Percentiles rank a stretch among this genome's conserved stretches.
phyloP scores from a whole-genome alignment of 2,113 vertebrate species.

The Camelus bactrianus region DNA sequence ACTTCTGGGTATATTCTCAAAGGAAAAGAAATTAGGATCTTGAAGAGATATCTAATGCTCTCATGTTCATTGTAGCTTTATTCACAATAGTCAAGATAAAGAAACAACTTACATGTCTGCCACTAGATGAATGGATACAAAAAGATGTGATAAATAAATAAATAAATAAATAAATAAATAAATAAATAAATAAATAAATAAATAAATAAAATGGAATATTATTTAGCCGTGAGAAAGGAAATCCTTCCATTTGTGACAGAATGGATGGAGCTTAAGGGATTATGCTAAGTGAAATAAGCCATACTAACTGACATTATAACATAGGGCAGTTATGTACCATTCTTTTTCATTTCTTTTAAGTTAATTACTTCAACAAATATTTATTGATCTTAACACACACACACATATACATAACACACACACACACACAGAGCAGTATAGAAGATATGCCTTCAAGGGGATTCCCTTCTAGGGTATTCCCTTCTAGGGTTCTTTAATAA shows the following conservation, averaged over 20 bases:
- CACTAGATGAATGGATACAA: not conserved
- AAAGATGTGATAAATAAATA: not conserved
- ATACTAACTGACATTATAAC: not conserved
- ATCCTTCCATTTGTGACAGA: not conserved
- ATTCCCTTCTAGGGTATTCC: not conserved
- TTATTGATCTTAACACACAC: not conserved
- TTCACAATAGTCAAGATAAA: not conserved
- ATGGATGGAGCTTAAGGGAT: not conserved
- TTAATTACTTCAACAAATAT: not conserved
- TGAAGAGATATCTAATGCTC: not conserved
- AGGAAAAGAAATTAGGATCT: not conserved
- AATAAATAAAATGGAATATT: not conserved
- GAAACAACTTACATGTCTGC: not conserved
- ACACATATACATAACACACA: no score
- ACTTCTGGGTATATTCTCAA: not conserved
- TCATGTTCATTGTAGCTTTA: not conserved
- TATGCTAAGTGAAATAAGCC: not conserved
- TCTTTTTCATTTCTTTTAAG: not conserved
- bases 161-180: not conserved
- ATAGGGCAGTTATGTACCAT: not conserved
- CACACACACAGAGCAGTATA: not conserved
- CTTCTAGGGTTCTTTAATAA: not conserved
- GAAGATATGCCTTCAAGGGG: not conserved
- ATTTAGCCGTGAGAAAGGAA: not conserved
- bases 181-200: not conserved